These are phyloP conservation scores for Eretmocerus hayati DNA, from an alignment of 2,888 invertebrate species.

Conservation along the genomic window DNA sequence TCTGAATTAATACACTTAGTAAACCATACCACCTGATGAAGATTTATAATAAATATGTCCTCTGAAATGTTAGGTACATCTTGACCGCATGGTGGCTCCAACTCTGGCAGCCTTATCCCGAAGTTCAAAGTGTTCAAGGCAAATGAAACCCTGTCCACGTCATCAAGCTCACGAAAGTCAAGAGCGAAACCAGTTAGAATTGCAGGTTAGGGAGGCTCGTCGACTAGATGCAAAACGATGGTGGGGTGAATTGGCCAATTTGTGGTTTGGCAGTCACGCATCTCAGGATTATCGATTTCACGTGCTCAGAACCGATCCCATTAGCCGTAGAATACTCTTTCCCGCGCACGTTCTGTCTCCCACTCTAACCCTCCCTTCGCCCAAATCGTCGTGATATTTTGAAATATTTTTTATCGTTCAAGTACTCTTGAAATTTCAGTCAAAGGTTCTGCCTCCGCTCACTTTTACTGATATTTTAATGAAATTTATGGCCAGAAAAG, in stretches of 20 bases:
- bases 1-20: too few species aligned
- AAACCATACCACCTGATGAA: too few species aligned
- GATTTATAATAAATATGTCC: too few species aligned
- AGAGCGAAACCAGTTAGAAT: slow-evolving; percentile 24
- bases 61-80: too few species aligned
- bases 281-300: slow-evolving; percentile 26
- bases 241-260: slow-evolving; percentile 33
- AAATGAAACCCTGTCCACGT: slow-evolving; percentile 30
- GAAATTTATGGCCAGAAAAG: too few species aligned
- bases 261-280: slow-evolving; percentile 16
- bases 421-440: not conserved
- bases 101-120: slow-evolving; percentile 60
- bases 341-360: slow-evolving; percentile 25
- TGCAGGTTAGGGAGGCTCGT: slow-evolving; percentile 30
- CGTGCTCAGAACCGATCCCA: slow-evolving; percentile 32
- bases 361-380: not conserved
- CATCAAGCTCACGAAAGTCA: slow-evolving; percentile 28
- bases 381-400: not conserved
- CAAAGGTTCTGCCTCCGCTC: too few species aligned
- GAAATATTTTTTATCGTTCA: not conserved
- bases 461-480: too few species aligned
- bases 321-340: slow-evolving; percentile 31
- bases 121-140: slow-evolving; percentile 9
- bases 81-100: slow-evolving; percentile 52
- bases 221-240: slow-evolving; percentile 31